Conservation (phyloP, 2,888 invertebrate genomes). For the Odontomyia ornata region DNA sequence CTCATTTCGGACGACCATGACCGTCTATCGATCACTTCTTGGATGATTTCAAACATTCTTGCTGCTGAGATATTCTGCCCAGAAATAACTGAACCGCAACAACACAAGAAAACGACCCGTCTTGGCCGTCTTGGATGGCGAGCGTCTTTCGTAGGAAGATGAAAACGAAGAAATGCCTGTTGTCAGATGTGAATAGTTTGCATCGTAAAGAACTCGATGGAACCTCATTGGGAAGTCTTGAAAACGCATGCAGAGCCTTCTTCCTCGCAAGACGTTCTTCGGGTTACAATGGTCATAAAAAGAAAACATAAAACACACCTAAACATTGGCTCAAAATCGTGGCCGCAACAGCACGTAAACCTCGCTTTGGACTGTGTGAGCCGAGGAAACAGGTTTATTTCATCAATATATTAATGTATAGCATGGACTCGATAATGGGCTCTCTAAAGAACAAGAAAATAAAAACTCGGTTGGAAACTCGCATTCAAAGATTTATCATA, state of each 20-base stretch:
- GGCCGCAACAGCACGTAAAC: background rate
- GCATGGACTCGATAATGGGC: constrained; percentile 40
- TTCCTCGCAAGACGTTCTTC: background rate
- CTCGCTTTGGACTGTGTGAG: background rate
- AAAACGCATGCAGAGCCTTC: background rate
- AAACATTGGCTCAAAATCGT: background rate
- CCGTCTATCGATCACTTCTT: background rate
- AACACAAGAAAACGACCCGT: background rate
- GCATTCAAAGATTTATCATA: constrained; percentile 37
- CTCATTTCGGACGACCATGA: background rate
- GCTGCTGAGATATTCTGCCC: background rate
- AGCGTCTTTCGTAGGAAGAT: no score
- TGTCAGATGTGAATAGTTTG: background rate
- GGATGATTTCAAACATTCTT: background rate
- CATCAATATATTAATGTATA: constrained; percentile 41
- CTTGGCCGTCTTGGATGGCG: background rate
- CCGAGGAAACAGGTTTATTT: constrained; percentile 40
- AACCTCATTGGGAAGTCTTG: background rate
- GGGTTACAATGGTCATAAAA: background rate
- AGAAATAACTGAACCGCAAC: constrained; percentile 30
- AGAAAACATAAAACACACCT: background rate
- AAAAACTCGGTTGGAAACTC: constrained; percentile 43
- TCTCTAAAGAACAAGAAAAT: constrained; percentile 36
- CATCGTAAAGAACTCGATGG: background rate
- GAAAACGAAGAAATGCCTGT: constrained; percentile 17